Conservation (phyloP, 1,140 invertebrate genomes). For the Neodiprion lecontei region DNA sequence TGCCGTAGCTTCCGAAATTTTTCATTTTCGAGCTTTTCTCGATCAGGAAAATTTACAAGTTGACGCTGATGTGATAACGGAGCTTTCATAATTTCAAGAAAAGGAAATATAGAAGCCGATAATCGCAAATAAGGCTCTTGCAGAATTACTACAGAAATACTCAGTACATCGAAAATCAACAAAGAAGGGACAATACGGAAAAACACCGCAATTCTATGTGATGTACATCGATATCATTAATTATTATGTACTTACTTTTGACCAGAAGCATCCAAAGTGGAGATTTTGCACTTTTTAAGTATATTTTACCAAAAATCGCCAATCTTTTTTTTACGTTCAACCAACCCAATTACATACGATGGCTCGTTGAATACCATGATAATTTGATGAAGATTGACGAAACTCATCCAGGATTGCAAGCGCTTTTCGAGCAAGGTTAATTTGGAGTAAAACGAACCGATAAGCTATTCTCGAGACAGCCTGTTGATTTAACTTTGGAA, state of each 20-base stretch:
- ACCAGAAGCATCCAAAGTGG: slow-evolving; percentile 33
- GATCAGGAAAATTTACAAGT: slow-evolving; percentile 30
- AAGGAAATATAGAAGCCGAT: neutral
- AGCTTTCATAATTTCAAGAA: neutral
- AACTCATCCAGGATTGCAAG: slow-evolving; percentile 40
- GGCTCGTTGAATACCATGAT: slow-evolving; percentile 28
- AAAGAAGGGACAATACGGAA: slow-evolving; percentile 27
- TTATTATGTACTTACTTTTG: slow-evolving; percentile 32
- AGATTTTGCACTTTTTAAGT: slow-evolving; percentile 34
- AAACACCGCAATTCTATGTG: slow-evolving; percentile 35
- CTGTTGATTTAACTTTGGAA: slow-evolving; percentile 38
- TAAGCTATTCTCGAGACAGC: slow-evolving; percentile 35
- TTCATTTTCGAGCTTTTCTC: slow-evolving; percentile 53
- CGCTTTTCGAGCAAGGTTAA: slow-evolving; percentile 27
- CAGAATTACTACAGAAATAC: slow-evolving; percentile 7
- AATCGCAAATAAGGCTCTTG: neutral
- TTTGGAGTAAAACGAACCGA: slow-evolving; percentile 36
- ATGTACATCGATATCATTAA: slow-evolving; percentile 31
- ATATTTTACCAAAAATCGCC: slow-evolving; percentile 38
- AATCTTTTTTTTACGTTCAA: slow-evolving; percentile 49
- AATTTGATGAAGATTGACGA: slow-evolving; percentile 30
- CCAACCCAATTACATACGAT: slow-evolving; percentile 49
- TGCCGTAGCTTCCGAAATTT: slow-evolving; percentile 50
- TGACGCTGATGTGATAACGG: slow-evolving; percentile 21
- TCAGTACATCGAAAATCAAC: slow-evolving; percentile 13